Conservation (phyloP, 2,888 invertebrate species). For the Notodonta dromedarius region DNA sequence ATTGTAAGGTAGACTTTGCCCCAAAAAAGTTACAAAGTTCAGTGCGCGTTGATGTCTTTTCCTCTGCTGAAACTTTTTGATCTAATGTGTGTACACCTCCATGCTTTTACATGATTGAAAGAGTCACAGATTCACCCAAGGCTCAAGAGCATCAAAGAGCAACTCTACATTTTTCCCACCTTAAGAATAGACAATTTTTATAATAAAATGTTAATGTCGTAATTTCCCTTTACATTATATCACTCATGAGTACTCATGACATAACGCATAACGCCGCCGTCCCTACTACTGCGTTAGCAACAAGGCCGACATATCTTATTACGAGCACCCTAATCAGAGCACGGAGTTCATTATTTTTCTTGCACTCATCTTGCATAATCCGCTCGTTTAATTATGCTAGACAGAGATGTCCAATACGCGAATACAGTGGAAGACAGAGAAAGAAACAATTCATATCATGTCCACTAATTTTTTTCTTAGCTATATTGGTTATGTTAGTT, state of each 20-base stretch:
- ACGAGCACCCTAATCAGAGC: constrained; percentile 44
- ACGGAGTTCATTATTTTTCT: constrained; percentile 38
- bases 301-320: constrained; percentile 30
- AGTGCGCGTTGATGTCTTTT: constrained; percentile 41
- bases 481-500: too few species aligned
- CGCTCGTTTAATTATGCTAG: constrained; percentile 37
- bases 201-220: too few species aligned
- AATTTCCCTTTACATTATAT: background rate
- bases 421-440: background rate
- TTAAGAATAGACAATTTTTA: too few species aligned
- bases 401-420: constrained; percentile 1
- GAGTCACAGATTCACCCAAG: too few species aligned
- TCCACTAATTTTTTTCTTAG: too few species aligned
- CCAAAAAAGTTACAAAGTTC: background rate
- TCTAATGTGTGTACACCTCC: background rate
- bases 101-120: background rate
- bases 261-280: constrained; percentile 1
- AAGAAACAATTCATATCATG: background rate
- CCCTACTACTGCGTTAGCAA: constrained; percentile 15
- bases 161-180: too few species aligned
- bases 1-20: too few species aligned
- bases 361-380: constrained; percentile 32
- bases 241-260: background rate
- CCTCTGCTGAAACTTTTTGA: background rate
- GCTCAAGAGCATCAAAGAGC: too few species aligned